These are phyloP conservation scores for Cataglyphis rosenhaueri DNA, from an alignment of 2,888 invertebrate species.

Conservation along the genomic window DNA sequence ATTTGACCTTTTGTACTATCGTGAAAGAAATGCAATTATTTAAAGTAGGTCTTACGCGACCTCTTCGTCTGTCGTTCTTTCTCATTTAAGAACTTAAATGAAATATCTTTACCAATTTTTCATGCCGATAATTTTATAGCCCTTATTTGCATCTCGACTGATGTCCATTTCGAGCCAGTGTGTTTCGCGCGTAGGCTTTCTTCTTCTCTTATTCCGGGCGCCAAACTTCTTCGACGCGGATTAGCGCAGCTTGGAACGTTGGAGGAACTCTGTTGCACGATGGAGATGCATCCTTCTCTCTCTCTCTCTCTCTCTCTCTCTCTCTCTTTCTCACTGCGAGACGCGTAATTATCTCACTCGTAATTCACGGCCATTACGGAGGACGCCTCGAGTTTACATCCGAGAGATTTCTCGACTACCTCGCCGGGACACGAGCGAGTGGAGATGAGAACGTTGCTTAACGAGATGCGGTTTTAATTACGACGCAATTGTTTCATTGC, in stretches of 20 bases:
- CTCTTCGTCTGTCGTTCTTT: not conserved
- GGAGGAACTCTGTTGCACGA: slow-evolving; percentile 19
- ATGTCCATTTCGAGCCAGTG: not conserved
- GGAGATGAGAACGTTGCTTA: slow-evolving; percentile 45
- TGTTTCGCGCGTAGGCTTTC: not conserved
- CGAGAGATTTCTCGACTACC: slow-evolving; percentile 30
- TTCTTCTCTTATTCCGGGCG: not conserved
- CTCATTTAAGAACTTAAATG: slow-evolving; percentile 4
- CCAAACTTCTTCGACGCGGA: slow-evolving; percentile 20
- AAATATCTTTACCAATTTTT: not conserved
- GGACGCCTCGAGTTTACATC: slow-evolving; percentile 55
- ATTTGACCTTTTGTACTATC: slow-evolving; percentile 15
- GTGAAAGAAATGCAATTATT: slow-evolving; percentile 25
- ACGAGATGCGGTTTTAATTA: slow-evolving; percentile 52
- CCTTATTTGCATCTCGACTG: not conserved
- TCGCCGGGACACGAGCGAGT: slow-evolving; percentile 21
- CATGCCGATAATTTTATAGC: slow-evolving; percentile 4
- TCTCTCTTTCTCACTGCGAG: not conserved
- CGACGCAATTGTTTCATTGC: slow-evolving; percentile 48
- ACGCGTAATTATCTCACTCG: slow-evolving; percentile 61
- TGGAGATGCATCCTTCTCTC: not conserved
- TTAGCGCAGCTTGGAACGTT: slow-evolving; percentile 14
- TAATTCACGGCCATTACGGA: slow-evolving; percentile 57
- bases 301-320: not conserved
- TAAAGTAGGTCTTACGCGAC: slow-evolving; percentile 4